Evolutionary conservation across 2,113 vertebrate species (phyloP).

Genomic region (Dolichotis patagonum): DNA sequence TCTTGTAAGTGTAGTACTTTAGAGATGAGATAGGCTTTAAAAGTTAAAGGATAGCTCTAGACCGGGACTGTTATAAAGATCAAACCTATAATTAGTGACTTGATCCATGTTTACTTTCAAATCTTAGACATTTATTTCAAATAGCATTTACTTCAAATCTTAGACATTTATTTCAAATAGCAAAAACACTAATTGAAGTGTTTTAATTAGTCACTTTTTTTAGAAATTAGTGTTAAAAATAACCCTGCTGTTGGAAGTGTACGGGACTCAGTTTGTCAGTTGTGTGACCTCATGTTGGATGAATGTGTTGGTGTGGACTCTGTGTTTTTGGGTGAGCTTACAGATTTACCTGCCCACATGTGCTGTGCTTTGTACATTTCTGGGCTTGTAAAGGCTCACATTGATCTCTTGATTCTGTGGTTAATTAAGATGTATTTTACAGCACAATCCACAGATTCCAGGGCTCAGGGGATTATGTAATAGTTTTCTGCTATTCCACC

Average conservation of each 20-base stretch:
- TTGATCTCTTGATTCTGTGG: conserved; percentile 77
- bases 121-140: background rate
- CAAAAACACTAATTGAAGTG: background rate
- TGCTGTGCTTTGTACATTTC: background rate
- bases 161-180: background rate
- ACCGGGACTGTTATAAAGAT: background rate
- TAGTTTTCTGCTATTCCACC: conserved; percentile 59
- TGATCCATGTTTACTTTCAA: background rate
- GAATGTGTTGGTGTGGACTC: background rate
- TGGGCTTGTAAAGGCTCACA: conserved; percentile 58
- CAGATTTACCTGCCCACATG: conserved; percentile 26
- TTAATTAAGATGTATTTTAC: conserved; percentile 83
- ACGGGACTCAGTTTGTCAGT: background rate
- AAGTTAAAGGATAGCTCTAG: background rate
- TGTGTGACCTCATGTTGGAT: background rate
- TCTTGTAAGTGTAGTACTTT: background rate
- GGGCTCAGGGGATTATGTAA: conserved; percentile 68
- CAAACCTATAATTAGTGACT: background rate
- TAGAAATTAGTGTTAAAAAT: background rate
- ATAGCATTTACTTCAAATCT: background rate
- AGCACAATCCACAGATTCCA: conserved; percentile 60
- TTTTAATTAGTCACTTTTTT: background rate
- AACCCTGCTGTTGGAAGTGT: background rate
- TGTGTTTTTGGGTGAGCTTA: background rate
- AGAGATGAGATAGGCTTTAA: background rate